Conservation (phyloP, 2,113 vertebrate species). For the human (Homo sapiens) region GRCh38 chr6:35264001-35264500, state of each 20-base stretch:
- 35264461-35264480: background rate
- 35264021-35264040: no score
- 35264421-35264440: background rate
- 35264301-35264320: background rate
- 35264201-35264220: background rate
- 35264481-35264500: background rate
- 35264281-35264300: background rate
- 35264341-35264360: background rate
- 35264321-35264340: background rate
- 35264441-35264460: background rate
- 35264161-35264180: background rate
- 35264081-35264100: background rate
- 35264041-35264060: background rate
- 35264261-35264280: background rate
- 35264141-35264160: background rate
- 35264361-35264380: background rate
- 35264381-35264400: background rate
- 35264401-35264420: constrained; percentile 7
- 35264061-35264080: background rate
- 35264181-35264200: background rate
- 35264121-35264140: constrained; percentile 17
- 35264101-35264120: background rate
- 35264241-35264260: background rate
- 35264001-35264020: no score
- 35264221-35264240: background rate